These are phyloP conservation scores for Picus viridis DNA, from an alignment of 2,797 vertebrate genomes.

Conservation along the genomic window DNA sequence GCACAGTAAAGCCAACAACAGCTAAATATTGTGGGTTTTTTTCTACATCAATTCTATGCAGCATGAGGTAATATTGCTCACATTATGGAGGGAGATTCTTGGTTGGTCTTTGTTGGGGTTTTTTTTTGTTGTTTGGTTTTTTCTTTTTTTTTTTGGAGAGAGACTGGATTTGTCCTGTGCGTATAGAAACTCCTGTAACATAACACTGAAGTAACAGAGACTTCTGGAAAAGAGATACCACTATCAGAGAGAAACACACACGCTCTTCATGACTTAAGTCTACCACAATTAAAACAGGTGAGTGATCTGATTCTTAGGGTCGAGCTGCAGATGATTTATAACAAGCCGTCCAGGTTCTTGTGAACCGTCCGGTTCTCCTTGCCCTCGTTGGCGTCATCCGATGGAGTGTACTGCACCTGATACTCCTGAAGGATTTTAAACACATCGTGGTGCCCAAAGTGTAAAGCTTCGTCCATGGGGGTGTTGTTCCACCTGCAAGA, in stretches of 20 bases:
- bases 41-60: conserved; percentile 76
- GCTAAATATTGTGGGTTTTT: conserved; percentile 48
- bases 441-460: conserved; percentile 97
- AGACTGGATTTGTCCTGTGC: conserved; percentile 79
- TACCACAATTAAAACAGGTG: conserved; percentile 77
- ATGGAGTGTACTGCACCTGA: conserved; percentile 90
- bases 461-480: conserved; percentile 96
- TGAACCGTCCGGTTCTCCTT: conserved; percentile 88
- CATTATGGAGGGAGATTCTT: conserved; percentile 79
- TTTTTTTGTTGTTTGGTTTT: too few relatives aligned
- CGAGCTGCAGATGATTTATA: conserved; percentile 78
- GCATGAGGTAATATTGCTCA: conserved; percentile 84
- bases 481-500: conserved; percentile 94
- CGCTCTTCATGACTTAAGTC: conserved; percentile 74
- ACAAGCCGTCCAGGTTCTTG: conserved; percentile 94
- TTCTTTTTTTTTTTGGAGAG: conserved; percentile 67
- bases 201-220: conserved; percentile 81
- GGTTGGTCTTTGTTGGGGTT: conserved; percentile 48
- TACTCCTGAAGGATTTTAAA: conserved; percentile 96
- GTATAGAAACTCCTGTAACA: conserved; percentile 78
- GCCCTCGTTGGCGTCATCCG: conserved; percentile 75
- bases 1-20: conserved; percentile 72
- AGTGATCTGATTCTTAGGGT: conserved; percentile 68
- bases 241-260: conserved; percentile 82
- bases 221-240: conserved; percentile 78